Base-by-base conservation (phyloP, 2,888 invertebrate genomes). In the Neria commutata region DNA sequence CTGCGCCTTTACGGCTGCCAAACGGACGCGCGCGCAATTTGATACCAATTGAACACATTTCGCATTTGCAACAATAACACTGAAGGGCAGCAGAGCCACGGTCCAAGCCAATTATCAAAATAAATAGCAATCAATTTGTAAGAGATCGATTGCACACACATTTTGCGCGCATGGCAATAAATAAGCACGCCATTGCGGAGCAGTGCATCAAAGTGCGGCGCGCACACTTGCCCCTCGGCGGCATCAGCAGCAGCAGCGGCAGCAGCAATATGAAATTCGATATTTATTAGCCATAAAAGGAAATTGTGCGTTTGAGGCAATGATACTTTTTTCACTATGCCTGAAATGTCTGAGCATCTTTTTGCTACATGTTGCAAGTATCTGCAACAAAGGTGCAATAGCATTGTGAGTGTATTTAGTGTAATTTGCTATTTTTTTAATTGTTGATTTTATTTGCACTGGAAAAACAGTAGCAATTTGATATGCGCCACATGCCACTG, bases 91-190 rank as follows among this genome's bases (percentile, higher is more conserved):
- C 55, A 57, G 40, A 52, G 55, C 14, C 58, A 54, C 54, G 60
- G 71, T 71, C 70, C 66, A 61, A 69, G 69, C 70, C 73, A 72
- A 73, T 73, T 73, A 72, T 70, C 64, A 71, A 71, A 72, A 73
- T 72, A 73, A 73, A 73, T 73, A 73, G 70, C 70, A 73, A 72
- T 71, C 72, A 73, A 72, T 73, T 71, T 73, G 64, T 69, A 64
- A 58, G 66, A 63, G 42, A 42, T 42, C 42, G 42, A 42, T 42
- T 42, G 42, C 42, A 26, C 37, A 26, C 23, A 26, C 45, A 25
- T 49, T 26, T 24, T 25, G 33, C 14, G 53, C 17, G 48, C 8
- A 37, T 14, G n/a, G 37, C 8, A 37, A 37, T 37, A 37, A 14
- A 37, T 14, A 37, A 37, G n/a, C 8, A 37, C 5, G 21, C 17